These are phyloP conservation scores for Campylorhamphus procurvoides DNA, from an alignment of 2,113 vertebrate species.

Conservation along the genomic window DNA sequence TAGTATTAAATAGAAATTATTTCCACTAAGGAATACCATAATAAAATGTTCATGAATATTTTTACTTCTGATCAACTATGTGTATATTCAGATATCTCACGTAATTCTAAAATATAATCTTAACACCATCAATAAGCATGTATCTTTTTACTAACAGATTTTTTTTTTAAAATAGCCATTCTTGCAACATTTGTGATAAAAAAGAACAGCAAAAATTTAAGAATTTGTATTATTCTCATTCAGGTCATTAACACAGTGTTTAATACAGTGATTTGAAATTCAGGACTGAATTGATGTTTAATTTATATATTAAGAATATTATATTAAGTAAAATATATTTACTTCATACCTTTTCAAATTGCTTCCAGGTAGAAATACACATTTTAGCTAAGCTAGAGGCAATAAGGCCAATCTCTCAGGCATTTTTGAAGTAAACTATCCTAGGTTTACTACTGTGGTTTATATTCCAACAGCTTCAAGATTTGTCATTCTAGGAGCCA, in stretches of 20 bases:
- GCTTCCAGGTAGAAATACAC: not conserved
- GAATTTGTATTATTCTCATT: not conserved
- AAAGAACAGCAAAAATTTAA: not conserved
- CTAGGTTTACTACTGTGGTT: not conserved
- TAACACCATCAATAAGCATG: not conserved
- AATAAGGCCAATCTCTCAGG: not conserved
- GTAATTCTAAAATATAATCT: not conserved
- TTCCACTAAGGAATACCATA: not conserved
- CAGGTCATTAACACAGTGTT: not conserved
- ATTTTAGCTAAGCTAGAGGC: not conserved
- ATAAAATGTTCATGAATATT: not conserved
- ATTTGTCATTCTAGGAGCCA: not conserved
- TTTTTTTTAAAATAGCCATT: not conserved
- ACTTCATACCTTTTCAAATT: not conserved
- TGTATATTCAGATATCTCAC: not conserved
- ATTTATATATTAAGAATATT: not conserved
- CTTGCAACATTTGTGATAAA: not conserved
- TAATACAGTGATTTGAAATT: not conserved
- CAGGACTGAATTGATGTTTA: not conserved
- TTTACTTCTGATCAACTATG: not conserved
- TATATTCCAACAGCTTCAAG: not conserved
- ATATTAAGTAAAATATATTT: not conserved
- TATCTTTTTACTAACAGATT: not conserved
- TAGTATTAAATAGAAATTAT: slow-evolving; percentile 1
- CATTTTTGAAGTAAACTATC: not conserved